A percentile compares a stretch with the other conserved stretches of the same genome.
Evolutionary conservation across 2,797 vertebrate species (phyloP).

Genomic region (Myotis myotis): DNA sequence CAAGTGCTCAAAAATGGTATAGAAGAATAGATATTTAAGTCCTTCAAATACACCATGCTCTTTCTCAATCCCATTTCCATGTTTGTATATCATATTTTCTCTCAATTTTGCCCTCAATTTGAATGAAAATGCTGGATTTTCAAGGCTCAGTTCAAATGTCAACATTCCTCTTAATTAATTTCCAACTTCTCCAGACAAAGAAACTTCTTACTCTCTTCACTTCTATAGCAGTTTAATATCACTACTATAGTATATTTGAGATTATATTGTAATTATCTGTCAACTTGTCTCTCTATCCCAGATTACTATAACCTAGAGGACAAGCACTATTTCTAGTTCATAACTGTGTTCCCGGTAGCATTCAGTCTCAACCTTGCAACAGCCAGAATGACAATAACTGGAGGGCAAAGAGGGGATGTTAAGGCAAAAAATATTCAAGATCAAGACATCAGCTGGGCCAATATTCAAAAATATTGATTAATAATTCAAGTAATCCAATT

Average conservation of each 20-base stretch:
- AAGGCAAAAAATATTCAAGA: not conserved
- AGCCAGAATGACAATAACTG: not conserved
- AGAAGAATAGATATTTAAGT: not conserved
- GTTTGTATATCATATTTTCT: not conserved
- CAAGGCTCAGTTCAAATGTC: not conserved
- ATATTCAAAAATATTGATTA: not conserved
- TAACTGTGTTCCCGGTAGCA: not conserved
- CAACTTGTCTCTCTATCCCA: not conserved
- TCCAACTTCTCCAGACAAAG: conserved; percentile 1
- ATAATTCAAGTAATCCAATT: not conserved
- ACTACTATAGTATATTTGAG: not conserved
- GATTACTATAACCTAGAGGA: not conserved
- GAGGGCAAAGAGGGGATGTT: not conserved
- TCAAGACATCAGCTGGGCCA: not conserved
- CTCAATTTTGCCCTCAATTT: not conserved
- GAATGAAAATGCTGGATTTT: conserved; percentile 43
- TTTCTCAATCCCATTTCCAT: not conserved
- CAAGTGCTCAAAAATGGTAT: not conserved
- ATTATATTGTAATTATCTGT: not conserved
- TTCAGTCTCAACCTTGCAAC: not conserved
- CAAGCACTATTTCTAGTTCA: not conserved
- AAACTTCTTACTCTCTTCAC: not conserved
- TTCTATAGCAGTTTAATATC: not conserved
- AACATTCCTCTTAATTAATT: conserved; percentile 42
- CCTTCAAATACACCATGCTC: not conserved